A percentile compares a stretch with the other conserved stretches of the same genome.
These are phyloP conservation scores for Plumapathes pennacea DNA, from an alignment of 92 coral and sea anemone genomes.

Conservation along the genomic window DNA sequence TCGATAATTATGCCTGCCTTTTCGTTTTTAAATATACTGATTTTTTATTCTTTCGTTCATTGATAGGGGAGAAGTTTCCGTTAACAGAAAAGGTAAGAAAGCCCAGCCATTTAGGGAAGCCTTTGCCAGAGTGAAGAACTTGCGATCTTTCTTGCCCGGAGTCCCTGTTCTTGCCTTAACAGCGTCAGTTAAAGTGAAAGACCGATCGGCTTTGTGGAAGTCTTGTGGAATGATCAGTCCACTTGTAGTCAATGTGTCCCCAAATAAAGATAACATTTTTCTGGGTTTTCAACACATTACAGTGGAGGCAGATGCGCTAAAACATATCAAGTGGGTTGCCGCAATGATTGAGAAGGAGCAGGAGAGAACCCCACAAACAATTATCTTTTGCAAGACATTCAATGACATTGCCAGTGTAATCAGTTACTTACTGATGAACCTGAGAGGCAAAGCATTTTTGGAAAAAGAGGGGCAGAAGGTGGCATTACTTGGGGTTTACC, in stretches of 20 bases:
- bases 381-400: conserved; percentile 21
- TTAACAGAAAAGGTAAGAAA: conserved; percentile 1
- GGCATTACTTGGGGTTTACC: conserved; percentile 15
- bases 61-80: conserved; percentile 10
- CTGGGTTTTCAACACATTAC: conserved; percentile 5
- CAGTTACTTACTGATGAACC: conserved; percentile 17
- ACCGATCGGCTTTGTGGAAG: conserved; percentile 10
- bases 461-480: conserved; percentile 15
- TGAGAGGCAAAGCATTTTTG: conserved; percentile 15
- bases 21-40: background rate
- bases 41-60: background rate
- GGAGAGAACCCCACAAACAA: conserved; percentile 19
- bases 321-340: conserved; percentile 13
- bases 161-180: conserved; percentile 27
- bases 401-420: conserved; percentile 22
- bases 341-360: conserved; percentile 4
- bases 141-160: conserved; percentile 20
- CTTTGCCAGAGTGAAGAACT: conserved; percentile 27
- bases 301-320: too few relatives aligned
- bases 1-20: too few relatives aligned
- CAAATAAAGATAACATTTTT: conserved; percentile 30
- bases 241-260: conserved; percentile 15
- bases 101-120: conserved; percentile 36
- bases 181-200: conserved; percentile 30
- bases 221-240: conserved; percentile 42